Base-by-base conservation (phyloP, 2,888 invertebrate genomes). In the Pogonocherus hispidulus region DNA sequence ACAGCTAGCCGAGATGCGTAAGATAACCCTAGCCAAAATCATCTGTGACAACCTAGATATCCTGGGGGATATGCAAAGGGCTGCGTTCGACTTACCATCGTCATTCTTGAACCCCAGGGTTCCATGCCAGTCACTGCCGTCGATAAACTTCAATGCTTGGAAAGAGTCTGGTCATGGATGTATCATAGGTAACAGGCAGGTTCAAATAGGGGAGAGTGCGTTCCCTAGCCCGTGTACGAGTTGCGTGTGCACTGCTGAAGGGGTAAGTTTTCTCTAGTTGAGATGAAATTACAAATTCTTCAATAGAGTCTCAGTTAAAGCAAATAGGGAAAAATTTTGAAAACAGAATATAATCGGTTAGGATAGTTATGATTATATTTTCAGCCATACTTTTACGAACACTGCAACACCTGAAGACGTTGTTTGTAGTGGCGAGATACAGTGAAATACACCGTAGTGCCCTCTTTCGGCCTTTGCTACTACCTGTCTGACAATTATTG, bases 201-300 rank as follows among this genome's bases (percentile, higher is more conserved):
- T 95, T 4, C 89, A 91, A 3, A 89, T 95, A 3, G 95, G 96
- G 0, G 93, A 93, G 72, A 93, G 94, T 0, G 94, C 94, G 19
- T 93, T 96, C 86, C 95, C 95, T 0, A 92, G 94, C n/a, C 96
- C 96, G 1, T 96, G 96, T 83, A 96, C 95, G 0, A 94, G 94
- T 63, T 96, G 96, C 81, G 92, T 95, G 67, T 96, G 96, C 81
- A 93, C 94, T 6, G 86, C 88, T 16, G 94, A 95, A 86, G 96
- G 96, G 82, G 95, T 95, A 87, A 91, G 91, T 18, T 57, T 46
- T 46, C n/a, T n/a, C n/a, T n/a, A n/a, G n/a, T n/a, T n/a, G n/a
- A n/a, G n/a, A n/a, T n/a, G n/a, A n/a, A n/a, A n/a, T n/a, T n/a
- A n/a, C n/a, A n/a, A n/a, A n/a, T n/a, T n/a, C n/a, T n/a, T n/a